A percentile compares a stretch with the other conserved stretches of the same genome.
phyloP scores from a whole-genome alignment of 2,113 vertebrate species.

The Strix uralensis region DNA sequence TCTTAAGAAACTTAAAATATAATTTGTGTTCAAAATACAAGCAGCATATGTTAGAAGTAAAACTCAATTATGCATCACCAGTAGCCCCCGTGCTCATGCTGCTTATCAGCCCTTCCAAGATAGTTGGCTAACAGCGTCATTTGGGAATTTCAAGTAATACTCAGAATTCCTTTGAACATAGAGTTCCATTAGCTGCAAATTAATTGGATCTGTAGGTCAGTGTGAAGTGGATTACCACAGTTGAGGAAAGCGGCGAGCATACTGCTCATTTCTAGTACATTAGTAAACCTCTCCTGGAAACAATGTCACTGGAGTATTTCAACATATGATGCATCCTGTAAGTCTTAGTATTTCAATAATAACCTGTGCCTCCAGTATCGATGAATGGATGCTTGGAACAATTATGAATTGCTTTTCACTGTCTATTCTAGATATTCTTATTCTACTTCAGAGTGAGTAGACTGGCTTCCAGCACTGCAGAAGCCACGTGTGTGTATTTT shows the following conservation, averaged over 20 bases:
- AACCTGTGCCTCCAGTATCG: not conserved
- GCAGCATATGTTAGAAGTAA: not conserved
- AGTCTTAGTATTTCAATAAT: not conserved
- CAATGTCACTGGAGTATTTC: not conserved
- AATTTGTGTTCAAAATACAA: not conserved
- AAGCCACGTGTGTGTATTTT: not conserved
- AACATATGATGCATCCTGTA: not conserved
- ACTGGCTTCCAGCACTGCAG: not conserved
- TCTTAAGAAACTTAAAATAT: not conserved
- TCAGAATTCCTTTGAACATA: slow-evolving; percentile 49
- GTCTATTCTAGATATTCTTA: not conserved
- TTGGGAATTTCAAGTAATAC: slow-evolving; percentile 24
- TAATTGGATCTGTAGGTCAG: slow-evolving; percentile 48
- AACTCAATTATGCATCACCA: not conserved
- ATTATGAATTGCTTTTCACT: not conserved
- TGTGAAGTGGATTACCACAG: not conserved
- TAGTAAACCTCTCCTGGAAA: not conserved
- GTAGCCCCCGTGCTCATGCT: not conserved
- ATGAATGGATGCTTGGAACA: not conserved
- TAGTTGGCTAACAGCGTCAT: not conserved
- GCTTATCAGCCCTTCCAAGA: slow-evolving; percentile 14
- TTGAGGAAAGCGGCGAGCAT: not conserved
- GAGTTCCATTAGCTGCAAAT: slow-evolving; percentile 35
- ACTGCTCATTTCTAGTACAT: not conserved
- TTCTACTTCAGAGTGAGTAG: not conserved